Evolutionary conservation across 2,113 vertebrate species (phyloP).

Genomic region (Hippocampus guttulatus): DNA sequence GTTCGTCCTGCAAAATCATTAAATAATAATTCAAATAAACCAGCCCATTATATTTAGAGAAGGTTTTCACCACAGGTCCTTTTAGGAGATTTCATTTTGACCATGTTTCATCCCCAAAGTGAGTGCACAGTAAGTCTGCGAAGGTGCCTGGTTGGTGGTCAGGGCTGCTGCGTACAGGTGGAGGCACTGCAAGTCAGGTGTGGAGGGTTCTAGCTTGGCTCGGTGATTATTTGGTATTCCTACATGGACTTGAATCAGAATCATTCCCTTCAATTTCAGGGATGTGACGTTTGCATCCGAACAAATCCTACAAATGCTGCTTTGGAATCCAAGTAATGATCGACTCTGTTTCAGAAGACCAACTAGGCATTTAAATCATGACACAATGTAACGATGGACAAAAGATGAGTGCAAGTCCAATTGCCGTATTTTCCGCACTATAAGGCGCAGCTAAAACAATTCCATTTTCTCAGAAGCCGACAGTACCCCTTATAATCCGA

Average conservation of each 20-base stretch:
- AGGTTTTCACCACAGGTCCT: no score
- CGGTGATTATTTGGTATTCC: conserved; percentile 28
- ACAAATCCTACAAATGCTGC: background rate
- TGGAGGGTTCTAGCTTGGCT: conserved; percentile 17
- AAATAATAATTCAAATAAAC: no score
- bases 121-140: background rate
- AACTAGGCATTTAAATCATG: background rate
- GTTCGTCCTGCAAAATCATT: no score
- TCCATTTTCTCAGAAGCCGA: no score
- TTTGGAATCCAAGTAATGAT: conserved; percentile 31
- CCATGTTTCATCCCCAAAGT: no score
- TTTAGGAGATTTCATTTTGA: no score
- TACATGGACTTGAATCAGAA: background rate
- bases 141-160: background rate
- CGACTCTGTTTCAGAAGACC: conserved; percentile 20
- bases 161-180: background rate
- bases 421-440: background rate
- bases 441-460: no score
- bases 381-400: background rate
- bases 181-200: background rate
- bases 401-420: background rate
- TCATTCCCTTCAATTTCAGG: background rate
- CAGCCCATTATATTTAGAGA: no score
- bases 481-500: no score
- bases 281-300: background rate